Conservation (phyloP, 2,113 vertebrate species). For the Conger conger region DNA sequence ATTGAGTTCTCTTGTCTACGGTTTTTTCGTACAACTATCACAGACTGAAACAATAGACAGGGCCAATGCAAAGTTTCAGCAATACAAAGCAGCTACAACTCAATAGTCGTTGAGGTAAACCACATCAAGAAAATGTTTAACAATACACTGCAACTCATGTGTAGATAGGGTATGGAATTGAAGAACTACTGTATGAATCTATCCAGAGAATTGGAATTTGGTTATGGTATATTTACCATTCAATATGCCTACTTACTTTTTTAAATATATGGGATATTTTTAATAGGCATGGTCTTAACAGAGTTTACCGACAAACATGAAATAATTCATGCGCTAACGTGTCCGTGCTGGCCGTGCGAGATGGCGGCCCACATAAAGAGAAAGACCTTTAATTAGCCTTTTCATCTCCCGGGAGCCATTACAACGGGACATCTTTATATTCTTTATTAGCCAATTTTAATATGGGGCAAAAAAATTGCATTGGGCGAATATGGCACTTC, state of each 20-base stretch:
- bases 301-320: background rate
- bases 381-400: conserved; percentile 71
- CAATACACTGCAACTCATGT: too few relatives aligned
- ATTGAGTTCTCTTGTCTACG: background rate
- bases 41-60: background rate
- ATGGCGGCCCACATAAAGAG: conserved; percentile 65
- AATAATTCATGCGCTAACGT: conserved; percentile 37
- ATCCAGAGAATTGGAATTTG: background rate
- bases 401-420: conserved; percentile 62
- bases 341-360: conserved; percentile 55
- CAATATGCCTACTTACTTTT: background rate
- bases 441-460: conserved; percentile 78
- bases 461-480: conserved; percentile 57
- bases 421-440: conserved; percentile 65
- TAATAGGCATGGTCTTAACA: background rate
- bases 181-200: background rate
- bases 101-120: background rate
- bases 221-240: background rate
- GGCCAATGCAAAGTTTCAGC: background rate
- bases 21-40: background rate
- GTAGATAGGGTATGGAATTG: background rate
- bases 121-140: background rate
- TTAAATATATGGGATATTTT: background rate
- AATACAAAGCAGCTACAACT: background rate
- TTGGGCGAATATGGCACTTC: conserved; percentile 53